phyloP scores from a whole-genome alignment of 1,140 invertebrate genomes.

The Nebria ingens region DNA sequence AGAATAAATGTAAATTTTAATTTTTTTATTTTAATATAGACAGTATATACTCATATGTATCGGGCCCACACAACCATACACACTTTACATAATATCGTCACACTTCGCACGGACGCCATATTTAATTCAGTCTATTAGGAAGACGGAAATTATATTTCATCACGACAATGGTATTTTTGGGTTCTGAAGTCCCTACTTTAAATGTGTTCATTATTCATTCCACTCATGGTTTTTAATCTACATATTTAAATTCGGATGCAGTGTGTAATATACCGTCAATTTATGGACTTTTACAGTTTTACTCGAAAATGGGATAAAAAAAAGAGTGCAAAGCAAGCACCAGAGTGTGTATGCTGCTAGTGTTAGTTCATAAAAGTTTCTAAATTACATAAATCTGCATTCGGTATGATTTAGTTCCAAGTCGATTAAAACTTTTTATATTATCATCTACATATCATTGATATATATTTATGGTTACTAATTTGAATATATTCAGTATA shows the following conservation, averaged over 20 bases:
- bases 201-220: constrained; percentile 8
- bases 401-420: no score
- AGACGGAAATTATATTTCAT: constrained; percentile 7
- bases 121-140: constrained; percentile 9
- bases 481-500: no score
- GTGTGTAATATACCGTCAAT: background rate
- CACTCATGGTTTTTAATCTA: constrained; percentile 9
- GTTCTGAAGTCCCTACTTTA: background rate
- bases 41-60: no score
- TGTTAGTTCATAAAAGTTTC: no score
- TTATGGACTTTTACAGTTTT: constrained; percentile 4
- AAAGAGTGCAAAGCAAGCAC: no score
- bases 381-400: constrained; percentile 8
- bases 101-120: background rate
- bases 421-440: no score
- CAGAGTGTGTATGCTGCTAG: no score
- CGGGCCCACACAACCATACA: no score
- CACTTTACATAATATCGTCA: constrained; percentile 4
- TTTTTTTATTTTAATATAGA: no score
- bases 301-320: background rate
- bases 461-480: no score
- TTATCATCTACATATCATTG: no score
- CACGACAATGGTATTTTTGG: constrained; percentile 7
- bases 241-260: constrained; percentile 8
- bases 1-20: no score